A percentile compares a stretch with the other conserved stretches of the same genome.
Conservation (phyloP, 2,888 invertebrate genomes). For the Vesta saturnalis region DNA sequence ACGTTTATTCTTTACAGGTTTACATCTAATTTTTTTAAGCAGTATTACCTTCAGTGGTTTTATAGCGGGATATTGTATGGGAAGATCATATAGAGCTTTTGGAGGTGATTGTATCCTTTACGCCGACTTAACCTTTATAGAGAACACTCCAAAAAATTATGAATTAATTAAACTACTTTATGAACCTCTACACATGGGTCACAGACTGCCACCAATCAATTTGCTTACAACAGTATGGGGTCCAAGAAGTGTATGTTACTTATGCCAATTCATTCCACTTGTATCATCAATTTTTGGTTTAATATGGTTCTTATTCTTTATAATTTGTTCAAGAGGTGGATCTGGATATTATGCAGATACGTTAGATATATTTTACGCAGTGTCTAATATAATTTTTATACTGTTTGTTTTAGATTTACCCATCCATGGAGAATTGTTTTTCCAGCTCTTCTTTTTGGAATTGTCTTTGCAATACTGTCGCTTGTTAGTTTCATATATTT, state of each 20-base stretch:
- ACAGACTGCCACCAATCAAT: conserved; percentile 22
- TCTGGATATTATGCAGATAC: conserved; percentile 40
- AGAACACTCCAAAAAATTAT: background rate
- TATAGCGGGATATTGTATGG: background rate
- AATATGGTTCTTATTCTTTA: conserved; percentile 47
- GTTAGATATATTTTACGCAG: background rate
- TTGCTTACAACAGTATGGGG: conserved; percentile 43
- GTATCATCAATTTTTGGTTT: conserved; percentile 48
- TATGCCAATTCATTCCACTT: conserved; percentile 48
- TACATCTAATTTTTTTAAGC: background rate
- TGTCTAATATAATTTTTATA: background rate
- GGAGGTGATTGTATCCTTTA: conserved; percentile 49
- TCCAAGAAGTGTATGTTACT: conserved; percentile 44
- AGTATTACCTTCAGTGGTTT: background rate
- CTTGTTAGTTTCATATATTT: conserved; percentile 28
- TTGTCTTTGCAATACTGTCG: conserved; percentile 5
- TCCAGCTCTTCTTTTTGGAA: conserved; percentile 41
- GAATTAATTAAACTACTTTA: background rate
- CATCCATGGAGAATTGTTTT: conserved; percentile 51
- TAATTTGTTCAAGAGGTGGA: conserved; percentile 50
- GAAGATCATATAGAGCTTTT: conserved; percentile 37
- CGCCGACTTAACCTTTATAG: conserved; percentile 37
- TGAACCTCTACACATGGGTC: background rate
- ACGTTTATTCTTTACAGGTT: background rate
- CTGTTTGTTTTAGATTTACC: conserved; percentile 44